Evolutionary conservation across 2,113 vertebrate genomes (phyloP), one percentile per base, ranked within the genome.

Genomic region (Gobiocypris rarus): DNA sequence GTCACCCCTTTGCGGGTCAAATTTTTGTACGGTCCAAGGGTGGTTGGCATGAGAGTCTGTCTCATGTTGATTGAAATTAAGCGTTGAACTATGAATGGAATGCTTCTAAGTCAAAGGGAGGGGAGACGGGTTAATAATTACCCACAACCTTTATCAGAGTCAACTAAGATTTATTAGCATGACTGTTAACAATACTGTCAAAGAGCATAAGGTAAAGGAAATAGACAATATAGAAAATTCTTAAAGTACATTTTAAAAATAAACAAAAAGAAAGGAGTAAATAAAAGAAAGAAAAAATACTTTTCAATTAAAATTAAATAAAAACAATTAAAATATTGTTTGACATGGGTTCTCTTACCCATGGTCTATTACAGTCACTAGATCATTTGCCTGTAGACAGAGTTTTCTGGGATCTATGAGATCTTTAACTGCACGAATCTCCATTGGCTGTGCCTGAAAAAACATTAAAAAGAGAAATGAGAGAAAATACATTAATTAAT

Each of bases 351-450:
- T 73, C 70, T 85, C 93, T 89, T 90, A 95, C 94, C 94, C 88
- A n/a, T 94, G 93, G 34, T 97, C 95, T 52, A 96, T 93, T 83
- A 97, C 61, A 0, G 95, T 96, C 88, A 98, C 91, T 8, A 88
- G 24, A 75, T 98, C 96, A 2, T 92, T 94, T 0, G 91, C 84
- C 59, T 91, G 90, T 52, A 98, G 90, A 1, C 84, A 56, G 19
- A 98, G 93, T 84, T 95, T 94, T 0, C 95, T 93, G n/a, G 93
- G 87, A 71, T 97, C 96, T 1, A 74, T 65, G 34, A 96, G 93
- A 9, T 96, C 94, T 82, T 93, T 92, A 3, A 91, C 70, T 2
- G 93, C 94, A 15, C 90, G 89, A 17, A 94, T 93, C 76, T 97
- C 96, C 85, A 89, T 86, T 3, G 96, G 96, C 86, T 93, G 93